Evolutionary conservation across 2,888 invertebrate genomes (phyloP).

Genomic region (Rhogogaster chlorosoma): DNA sequence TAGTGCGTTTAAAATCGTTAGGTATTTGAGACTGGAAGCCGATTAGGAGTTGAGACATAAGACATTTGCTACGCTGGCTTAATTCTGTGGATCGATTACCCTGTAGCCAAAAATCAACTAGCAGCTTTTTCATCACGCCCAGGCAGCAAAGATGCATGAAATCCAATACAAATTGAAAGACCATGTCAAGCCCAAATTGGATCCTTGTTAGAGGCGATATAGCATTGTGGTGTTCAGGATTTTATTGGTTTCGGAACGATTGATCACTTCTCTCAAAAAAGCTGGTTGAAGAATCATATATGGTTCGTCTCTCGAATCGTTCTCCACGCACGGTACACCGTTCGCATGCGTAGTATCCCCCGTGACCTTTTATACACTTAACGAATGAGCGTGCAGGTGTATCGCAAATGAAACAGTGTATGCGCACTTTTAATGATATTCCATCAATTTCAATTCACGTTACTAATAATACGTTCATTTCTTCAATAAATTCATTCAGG

Average conservation of each 20-base stretch:
- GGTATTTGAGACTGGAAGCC: constrained; percentile 50
- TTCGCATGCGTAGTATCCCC: constrained; percentile 49
- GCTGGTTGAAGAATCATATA: not conserved
- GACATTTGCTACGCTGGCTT: not conserved
- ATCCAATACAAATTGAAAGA: constrained; percentile 53
- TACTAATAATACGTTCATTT: no score
- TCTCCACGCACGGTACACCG: constrained; percentile 52
- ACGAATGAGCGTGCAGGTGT: constrained; percentile 49
- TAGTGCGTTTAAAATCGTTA: constrained; percentile 55
- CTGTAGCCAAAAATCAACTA: constrained; percentile 49
- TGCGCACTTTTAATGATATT: no score
- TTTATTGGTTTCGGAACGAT: constrained; percentile 46
- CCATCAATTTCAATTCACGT: no score
- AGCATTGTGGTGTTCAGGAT: constrained; percentile 54
- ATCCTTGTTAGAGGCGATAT: constrained; percentile 51
- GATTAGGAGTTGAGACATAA: not conserved
- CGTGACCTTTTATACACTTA: constrained; percentile 52
- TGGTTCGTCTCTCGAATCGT: constrained; percentile 36
- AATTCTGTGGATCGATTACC: not conserved
- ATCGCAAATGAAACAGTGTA: constrained; percentile 42
- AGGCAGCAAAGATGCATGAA: constrained; percentile 57
- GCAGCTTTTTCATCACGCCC: constrained; percentile 55
- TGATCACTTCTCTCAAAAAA: constrained; percentile 36
- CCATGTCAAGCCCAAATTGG: constrained; percentile 54
- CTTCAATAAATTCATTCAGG: not conserved